phyloP scores from a whole-genome alignment of 2,113 vertebrate genomes.

The Himantopus leucocephalus region DNA sequence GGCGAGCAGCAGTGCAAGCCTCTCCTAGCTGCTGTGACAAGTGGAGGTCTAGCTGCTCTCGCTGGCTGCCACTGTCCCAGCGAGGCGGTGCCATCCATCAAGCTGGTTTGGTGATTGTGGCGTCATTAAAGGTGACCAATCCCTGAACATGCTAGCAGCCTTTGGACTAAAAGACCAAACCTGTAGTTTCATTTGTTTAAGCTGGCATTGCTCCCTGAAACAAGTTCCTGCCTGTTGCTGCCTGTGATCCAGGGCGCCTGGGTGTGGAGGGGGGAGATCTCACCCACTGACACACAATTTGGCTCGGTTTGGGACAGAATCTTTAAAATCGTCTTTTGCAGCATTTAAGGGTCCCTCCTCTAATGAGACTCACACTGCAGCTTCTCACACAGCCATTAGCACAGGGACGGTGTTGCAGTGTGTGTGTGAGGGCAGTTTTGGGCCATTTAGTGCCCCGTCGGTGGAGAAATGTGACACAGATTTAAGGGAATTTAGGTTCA shows the following conservation, averaged over 20 bases:
- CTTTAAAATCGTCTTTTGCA: not conserved
- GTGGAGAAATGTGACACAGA: rapidly evolving
- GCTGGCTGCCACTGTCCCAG: not conserved
- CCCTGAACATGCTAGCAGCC: not conserved
- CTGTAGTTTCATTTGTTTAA: not conserved
- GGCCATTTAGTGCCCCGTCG: rapidly evolving
- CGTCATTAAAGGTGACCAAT: not conserved
- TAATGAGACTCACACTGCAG: not conserved
- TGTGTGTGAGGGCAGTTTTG: rapidly evolving
- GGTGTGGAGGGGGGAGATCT: not conserved
- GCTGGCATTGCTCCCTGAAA: not conserved
- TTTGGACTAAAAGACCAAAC: not conserved
- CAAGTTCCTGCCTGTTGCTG: not conserved
- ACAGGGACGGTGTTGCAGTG: not conserved
- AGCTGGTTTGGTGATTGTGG: not conserved
- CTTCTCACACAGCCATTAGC: not conserved
- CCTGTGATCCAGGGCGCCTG: rapidly evolving
- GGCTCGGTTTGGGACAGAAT: not conserved
- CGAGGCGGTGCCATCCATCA: not conserved
- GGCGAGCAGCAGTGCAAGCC: not conserved
- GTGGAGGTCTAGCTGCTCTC: not conserved
- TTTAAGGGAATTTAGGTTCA: not conserved
- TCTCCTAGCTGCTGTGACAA: not conserved
- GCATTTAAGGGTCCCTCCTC: not conserved
- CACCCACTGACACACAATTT: not conserved